A percentile compares a stretch with the other conserved stretches of the same genome.
phyloP scores from a whole-genome alignment of 2,797 vertebrate genomes.

The Podarcis siculus region DNA sequence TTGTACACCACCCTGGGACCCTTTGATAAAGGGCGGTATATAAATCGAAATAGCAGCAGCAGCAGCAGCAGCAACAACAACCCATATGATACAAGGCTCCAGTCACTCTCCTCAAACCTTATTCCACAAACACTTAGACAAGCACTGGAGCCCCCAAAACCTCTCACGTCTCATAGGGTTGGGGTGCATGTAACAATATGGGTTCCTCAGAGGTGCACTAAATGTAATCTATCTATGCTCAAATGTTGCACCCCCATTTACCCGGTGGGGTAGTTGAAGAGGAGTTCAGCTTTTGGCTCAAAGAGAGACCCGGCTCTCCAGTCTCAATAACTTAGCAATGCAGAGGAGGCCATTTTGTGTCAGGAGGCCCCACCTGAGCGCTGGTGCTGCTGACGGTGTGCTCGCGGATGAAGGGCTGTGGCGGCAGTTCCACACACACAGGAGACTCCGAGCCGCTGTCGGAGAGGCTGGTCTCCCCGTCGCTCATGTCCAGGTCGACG shows the following conservation, averaged over 20 bases:
- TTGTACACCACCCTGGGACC: too few relatives aligned
- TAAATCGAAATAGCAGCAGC: too few relatives aligned
- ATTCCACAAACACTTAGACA: too few relatives aligned
- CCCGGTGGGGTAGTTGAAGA: neutral
- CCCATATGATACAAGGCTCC: too few relatives aligned
- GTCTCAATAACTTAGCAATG: neutral
- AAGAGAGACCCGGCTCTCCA: neutral
- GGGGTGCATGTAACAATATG: too few relatives aligned
- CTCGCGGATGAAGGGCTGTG: slow-evolving; percentile 58
- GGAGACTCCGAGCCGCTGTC: slow-evolving; percentile 60
- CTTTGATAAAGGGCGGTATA: too few relatives aligned
- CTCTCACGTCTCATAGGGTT: too few relatives aligned
- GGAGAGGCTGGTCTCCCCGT: slow-evolving; percentile 61
- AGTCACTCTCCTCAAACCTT: too few relatives aligned
- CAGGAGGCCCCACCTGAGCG: slow-evolving; percentile 52
- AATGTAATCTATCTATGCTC: neutral
- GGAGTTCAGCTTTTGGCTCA: neutral
- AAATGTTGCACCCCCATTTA: neutral
- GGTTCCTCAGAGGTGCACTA: neutral
- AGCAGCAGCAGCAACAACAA: too few relatives aligned
- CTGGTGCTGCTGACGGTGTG: slow-evolving; percentile 61
- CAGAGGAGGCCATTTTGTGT: neutral
- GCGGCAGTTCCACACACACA: slow-evolving; percentile 55
- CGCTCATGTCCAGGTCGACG: slow-evolving; percentile 54
- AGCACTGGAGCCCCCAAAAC: too few relatives aligned